A percentile compares a stretch with the other conserved stretches of the same genome.
Conservation (phyloP, 2,113 vertebrate genomes). For the Oryctolagus cuniculus region DNA sequence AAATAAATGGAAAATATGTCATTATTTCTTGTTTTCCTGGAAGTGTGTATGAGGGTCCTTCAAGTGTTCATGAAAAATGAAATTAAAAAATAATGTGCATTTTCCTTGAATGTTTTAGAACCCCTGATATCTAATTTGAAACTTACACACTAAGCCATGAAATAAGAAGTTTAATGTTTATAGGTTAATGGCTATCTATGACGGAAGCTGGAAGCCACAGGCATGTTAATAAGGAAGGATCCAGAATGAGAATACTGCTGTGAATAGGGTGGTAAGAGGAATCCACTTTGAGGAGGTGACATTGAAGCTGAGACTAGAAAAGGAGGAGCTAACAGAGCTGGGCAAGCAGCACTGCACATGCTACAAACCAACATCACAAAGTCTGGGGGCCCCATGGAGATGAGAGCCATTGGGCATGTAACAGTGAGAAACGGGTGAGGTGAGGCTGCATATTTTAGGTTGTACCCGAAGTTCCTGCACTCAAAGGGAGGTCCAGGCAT, state of each 20-base stretch:
- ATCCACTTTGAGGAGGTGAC: neutral
- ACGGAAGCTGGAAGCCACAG: neutral
- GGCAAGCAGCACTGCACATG: neutral
- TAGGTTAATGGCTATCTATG: neutral
- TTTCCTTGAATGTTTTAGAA: no score
- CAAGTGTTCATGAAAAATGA: no score
- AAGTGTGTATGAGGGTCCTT: neutral
- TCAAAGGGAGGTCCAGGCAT: neutral
- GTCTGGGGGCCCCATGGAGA: neutral
- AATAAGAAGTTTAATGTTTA: constrained; percentile 8
- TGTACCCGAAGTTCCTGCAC: neutral
- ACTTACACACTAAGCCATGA: neutral
- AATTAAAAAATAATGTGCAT: no score
- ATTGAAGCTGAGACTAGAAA: neutral
- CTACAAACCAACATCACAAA: neutral
- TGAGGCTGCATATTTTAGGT: neutral
- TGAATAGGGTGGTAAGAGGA: neutral
- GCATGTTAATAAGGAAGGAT: neutral
- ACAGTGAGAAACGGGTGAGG: neutral
- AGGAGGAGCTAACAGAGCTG: neutral
- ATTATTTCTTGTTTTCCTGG: constrained; percentile 22
- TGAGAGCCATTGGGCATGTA: neutral
- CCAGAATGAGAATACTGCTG: neutral
- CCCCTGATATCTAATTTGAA: neutral
- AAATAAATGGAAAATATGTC: neutral